These are phyloP conservation scores for Rallus limicola DNA, from an alignment of 2,113 vertebrate genomes.

Conservation along the genomic window DNA sequence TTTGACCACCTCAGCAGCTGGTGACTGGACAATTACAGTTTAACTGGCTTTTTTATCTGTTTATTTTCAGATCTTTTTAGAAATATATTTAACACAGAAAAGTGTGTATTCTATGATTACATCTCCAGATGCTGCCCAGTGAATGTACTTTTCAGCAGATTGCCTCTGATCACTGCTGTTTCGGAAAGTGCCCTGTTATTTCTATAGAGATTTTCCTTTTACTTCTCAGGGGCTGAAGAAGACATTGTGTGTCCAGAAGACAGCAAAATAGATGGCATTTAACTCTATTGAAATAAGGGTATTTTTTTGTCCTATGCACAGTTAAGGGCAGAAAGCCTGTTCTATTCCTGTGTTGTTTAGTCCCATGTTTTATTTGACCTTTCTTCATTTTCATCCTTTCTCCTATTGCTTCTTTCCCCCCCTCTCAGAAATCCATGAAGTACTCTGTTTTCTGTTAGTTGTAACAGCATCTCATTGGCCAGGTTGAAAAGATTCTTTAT, in stretches of 20 bases:
- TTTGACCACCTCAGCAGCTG: background rate
- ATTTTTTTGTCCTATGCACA: background rate
- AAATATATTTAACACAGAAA: background rate
- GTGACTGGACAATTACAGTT: background rate
- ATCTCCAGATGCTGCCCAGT: background rate
- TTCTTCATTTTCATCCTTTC: background rate
- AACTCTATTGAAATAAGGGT: background rate
- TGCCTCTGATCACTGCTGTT: background rate
- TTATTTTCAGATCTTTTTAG: background rate
- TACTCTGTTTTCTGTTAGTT: background rate
- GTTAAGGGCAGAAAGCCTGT: background rate
- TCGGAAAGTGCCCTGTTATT: background rate
- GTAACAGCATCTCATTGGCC: background rate
- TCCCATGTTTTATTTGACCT: background rate
- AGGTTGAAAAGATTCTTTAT: slow-evolving; percentile 6
- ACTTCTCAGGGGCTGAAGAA: background rate
- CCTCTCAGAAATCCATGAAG: background rate
- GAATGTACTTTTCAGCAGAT: background rate
- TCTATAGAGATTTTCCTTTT: slow-evolving; percentile 19
- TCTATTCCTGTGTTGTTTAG: background rate
- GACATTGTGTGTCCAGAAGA: background rate
- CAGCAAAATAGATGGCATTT: background rate
- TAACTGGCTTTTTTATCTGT: background rate
- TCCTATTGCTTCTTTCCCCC: background rate
- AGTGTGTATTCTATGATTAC: background rate